These are phyloP conservation scores for Diglossa cyanea DNA, from an alignment of 2,797 vertebrate species.

Conservation along the genomic window DNA sequence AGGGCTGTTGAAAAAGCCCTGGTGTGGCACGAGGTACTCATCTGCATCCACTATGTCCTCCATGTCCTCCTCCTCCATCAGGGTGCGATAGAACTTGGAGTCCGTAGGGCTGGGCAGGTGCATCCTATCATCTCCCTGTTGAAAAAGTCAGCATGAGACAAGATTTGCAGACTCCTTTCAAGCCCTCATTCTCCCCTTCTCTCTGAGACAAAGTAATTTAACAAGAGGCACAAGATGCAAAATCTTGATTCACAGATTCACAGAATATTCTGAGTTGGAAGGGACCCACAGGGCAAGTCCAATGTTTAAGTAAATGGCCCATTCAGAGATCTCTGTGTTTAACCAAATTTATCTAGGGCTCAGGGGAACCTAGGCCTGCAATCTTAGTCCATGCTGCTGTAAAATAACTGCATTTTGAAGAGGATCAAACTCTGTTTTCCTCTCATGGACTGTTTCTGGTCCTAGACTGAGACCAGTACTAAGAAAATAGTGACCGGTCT, in stretches of 20 bases:
- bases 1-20: slow-evolving; percentile 85
- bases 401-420: not conserved
- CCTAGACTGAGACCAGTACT: not conserved
- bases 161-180: not conserved
- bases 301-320: not conserved
- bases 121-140: slow-evolving; percentile 91
- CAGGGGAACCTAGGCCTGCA: not conserved
- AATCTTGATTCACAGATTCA: not conserved
- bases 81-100: slow-evolving; percentile 83
- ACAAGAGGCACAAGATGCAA: not conserved
- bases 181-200: not conserved
- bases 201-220: not conserved
- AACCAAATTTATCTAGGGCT: not conserved
- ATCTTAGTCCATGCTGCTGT: not conserved
- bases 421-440: not conserved
- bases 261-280: not conserved
- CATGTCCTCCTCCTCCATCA: slow-evolving; percentile 89
- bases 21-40: slow-evolving; percentile 88
- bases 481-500: not conserved
- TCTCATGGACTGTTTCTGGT: not conserved
- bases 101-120: slow-evolving; percentile 87
- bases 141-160: not conserved
- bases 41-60: slow-evolving; percentile 87
- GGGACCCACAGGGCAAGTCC: not conserved
- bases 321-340: not conserved